A percentile compares a stretch with the other conserved stretches of the same genome.
Conservation (phyloP, 2,113 vertebrate genomes). For the Melozone crissalis region DNA sequence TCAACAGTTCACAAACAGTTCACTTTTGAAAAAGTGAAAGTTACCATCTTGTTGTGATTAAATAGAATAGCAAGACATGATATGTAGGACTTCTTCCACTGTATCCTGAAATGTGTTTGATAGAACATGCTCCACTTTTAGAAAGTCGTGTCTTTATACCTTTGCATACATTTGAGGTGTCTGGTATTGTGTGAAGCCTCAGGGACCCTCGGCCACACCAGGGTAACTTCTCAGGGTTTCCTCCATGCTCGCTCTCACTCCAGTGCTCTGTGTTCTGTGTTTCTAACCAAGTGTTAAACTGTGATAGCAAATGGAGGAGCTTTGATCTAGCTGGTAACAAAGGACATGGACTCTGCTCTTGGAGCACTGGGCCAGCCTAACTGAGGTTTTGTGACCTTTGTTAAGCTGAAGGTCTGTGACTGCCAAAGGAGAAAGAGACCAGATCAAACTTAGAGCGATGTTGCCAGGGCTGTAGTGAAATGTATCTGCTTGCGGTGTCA, state of each 20-base stretch:
- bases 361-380: not conserved
- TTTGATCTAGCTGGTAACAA: not conserved
- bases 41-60: not conserved
- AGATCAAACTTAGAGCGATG: not conserved
- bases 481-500: accelerated
- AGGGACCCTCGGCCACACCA: not conserved
- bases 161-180: not conserved
- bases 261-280: accelerated
- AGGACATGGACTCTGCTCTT: not conserved
- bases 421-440: not conserved
- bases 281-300: not conserved
- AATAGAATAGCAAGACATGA: not conserved
- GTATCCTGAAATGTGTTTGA: not conserved
- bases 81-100: not conserved
- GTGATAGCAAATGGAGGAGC: not conserved
- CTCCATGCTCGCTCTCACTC: not conserved
- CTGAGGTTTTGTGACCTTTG: not conserved
- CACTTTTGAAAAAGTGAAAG: not conserved
- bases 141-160: not conserved
- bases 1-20: not conserved
- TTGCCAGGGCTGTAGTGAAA: not conserved
- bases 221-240: not conserved
- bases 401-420: not conserved
- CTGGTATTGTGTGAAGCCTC: not conserved
- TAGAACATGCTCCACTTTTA: not conserved